Conservation (phyloP, 2,797 vertebrate genomes). For the Malacoraja senta region DNA sequence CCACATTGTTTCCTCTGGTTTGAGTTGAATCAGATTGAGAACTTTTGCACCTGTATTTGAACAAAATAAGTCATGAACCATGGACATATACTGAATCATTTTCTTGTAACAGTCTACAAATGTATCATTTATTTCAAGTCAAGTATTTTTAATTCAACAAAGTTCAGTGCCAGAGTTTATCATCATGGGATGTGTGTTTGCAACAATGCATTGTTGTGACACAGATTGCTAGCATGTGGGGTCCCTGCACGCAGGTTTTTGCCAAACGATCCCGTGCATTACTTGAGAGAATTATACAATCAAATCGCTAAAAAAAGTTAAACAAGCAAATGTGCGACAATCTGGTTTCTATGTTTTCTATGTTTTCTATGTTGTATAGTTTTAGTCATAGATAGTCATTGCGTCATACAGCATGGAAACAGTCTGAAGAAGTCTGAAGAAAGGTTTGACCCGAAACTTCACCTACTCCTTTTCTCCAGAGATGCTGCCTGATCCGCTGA, state of each 20-base stretch:
- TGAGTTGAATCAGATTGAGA: not conserved
- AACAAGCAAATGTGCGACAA: not conserved
- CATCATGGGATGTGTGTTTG: not conserved
- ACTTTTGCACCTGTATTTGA: not conserved
- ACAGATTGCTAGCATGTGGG: not conserved
- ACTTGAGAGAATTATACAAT: not conserved
- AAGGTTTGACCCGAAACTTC: too few species aligned
- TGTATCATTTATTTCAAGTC: not conserved
- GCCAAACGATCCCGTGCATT: not conserved
- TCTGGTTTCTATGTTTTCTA: too few species aligned
- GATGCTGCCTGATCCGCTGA: too few species aligned
- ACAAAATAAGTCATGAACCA: not conserved
- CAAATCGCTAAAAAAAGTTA: not conserved
- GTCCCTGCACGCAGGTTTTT: not conserved
- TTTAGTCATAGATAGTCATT: too few species aligned
- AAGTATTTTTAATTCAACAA: not conserved
- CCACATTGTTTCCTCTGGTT: not conserved
- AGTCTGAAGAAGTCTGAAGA: too few species aligned
- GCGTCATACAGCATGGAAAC: too few species aligned
- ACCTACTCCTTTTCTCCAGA: too few species aligned
- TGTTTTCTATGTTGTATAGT: too few species aligned
- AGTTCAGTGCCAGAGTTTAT: not conserved
- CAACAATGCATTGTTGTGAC: not conserved
- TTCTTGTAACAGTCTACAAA: not conserved
- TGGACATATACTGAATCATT: not conserved